Base-by-base conservation (phyloP, 2,888 invertebrate species). In the Pheosia gnoma region DNA sequence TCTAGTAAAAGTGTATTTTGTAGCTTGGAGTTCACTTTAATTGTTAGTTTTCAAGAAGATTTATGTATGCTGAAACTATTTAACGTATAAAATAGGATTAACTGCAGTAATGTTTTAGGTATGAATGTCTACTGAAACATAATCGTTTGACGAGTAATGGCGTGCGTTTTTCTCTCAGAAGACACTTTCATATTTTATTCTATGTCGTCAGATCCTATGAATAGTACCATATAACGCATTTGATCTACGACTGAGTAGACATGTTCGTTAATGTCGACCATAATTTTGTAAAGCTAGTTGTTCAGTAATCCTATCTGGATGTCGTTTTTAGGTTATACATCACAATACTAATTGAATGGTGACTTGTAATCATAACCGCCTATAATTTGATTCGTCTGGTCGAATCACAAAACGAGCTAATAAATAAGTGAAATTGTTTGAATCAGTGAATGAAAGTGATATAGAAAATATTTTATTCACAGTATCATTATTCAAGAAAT, bases 51-150 rank as follows among this genome's bases (percentile, higher is more conserved):
- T 89, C 83, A 89, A 87, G 84, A 89, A 88, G 85, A 87, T 91
- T 86, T 74, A 91, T 88, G 88, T 88, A 89, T 92, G 87, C 86
- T 84, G 84, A 82, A 86, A 88, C 79, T 85, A 84, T 82, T 89
- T 85, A 88, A 87, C 83, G 81, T 86, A 88, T 91, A 91, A 92
- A 91, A 88, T 94, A 95, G 94, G 93, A 94, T 94, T 94, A 94
- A 89, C 90, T 94, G 87, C 93, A 95, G 96, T 95, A 95, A 96
- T 96, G 95, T 94, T 94, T 94, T 96, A 96, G 96, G 96, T 96
- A 95, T 94, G 95, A 84, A 85, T 84, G 81, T 82, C 81, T 86
- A 83, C 84, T 88, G 84, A 88, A 88, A 89, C 89, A 90, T 90
- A 88, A 88, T 90, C 89, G 89, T 90, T 90, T 91, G 89, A 87